Evolutionary conservation across 2,113 vertebrate genomes (phyloP).

Genomic region (Psilopsiagon aymara): DNA sequence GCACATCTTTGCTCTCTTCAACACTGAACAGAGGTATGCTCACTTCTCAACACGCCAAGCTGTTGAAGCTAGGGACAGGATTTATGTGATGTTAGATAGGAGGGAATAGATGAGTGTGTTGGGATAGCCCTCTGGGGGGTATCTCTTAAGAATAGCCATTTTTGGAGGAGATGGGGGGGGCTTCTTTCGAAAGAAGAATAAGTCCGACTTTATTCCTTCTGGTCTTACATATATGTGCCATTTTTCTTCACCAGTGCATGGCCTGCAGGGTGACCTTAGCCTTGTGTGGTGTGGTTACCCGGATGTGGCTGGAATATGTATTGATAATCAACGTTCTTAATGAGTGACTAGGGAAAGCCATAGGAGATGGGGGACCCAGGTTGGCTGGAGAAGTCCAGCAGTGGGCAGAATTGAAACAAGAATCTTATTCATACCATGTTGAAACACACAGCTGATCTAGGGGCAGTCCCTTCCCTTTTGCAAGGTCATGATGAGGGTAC

Average conservation of each 20-base stretch:
- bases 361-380: not conserved
- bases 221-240: not conserved
- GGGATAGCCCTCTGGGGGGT: not conserved
- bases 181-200: not conserved
- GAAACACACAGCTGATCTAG: not conserved
- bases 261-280: not conserved
- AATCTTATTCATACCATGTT: not conserved
- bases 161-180: not conserved
- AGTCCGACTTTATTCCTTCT: not conserved
- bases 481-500: not conserved
- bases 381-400: not conserved
- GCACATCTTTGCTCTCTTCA: slow-evolving; percentile 97
- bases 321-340: not conserved
- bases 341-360: not conserved
- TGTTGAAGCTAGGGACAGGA: not conserved
- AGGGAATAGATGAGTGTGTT: not conserved
- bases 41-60: not conserved
- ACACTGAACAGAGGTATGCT: slow-evolving; percentile 95
- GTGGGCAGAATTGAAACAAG: not conserved
- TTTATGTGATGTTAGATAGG: not conserved
- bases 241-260: not conserved
- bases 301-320: not conserved
- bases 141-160: not conserved
- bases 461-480: not conserved
- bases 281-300: not conserved